Evolutionary conservation across 2,113 vertebrate genomes (phyloP).

Genomic region (Euleptes europaea): DNA sequence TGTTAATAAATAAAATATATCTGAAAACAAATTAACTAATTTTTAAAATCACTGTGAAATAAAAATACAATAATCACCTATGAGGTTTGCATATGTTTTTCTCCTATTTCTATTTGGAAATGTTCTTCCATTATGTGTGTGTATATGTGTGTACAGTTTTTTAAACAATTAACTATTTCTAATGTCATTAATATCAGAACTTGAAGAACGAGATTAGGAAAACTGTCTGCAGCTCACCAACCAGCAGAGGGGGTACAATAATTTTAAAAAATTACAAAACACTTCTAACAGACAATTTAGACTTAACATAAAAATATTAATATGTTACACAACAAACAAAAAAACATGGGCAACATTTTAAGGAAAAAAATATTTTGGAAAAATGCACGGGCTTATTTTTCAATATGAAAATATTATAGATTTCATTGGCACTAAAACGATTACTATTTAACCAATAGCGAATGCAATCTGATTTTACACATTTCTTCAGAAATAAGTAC

Average conservation of each 20-base stretch:
- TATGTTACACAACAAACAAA: neutral
- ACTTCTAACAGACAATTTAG: neutral
- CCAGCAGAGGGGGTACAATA: slow-evolving; percentile 71
- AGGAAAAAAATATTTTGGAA: neutral
- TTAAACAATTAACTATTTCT: neutral
- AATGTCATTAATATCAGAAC: slow-evolving; percentile 8
- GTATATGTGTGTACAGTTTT: neutral
- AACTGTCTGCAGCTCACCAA: slow-evolving; percentile 39
- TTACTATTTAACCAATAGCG: neutral
- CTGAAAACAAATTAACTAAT: no score
- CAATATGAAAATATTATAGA: neutral
- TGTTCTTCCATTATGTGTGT: neutral
- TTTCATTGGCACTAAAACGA: neutral
- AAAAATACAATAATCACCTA: neutral
- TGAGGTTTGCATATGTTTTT: neutral
- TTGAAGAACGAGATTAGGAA: neutral
- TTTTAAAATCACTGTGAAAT: no score
- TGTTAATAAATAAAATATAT: no score
- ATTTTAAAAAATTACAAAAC: neutral
- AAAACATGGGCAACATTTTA: neutral
- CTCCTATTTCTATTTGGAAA: neutral
- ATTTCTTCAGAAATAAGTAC: neutral
- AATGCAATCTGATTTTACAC: neutral
- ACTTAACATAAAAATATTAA: slow-evolving; percentile 1
- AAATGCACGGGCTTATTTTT: neutral